Percentiles rank a stretch among this genome's conserved stretches.
Evolutionary conservation across 2,113 vertebrate genomes (phyloP).

Genomic region (Varanus salvator): DNA sequence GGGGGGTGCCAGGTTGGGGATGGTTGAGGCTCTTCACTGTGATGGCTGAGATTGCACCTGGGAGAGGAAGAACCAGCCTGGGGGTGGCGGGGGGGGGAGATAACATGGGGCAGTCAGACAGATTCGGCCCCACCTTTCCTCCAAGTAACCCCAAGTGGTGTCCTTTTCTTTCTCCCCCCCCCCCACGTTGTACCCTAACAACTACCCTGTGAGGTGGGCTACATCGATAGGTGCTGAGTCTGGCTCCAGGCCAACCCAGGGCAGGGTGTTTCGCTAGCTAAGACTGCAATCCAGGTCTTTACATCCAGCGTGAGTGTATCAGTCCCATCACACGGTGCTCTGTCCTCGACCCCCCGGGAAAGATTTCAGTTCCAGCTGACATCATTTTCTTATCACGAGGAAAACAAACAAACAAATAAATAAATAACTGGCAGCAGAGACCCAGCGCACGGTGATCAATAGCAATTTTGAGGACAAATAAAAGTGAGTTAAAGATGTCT

Average conservation of each 20-base stretch:
- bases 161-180: neutral
- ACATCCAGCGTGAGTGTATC: neutral
- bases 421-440: constrained; percentile 13
- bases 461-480: constrained; percentile 42
- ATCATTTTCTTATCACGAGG: neutral
- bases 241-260: neutral
- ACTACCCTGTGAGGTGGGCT: neutral
- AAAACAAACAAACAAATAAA: neutral
- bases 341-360: neutral
- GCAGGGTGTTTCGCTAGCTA: neutral
- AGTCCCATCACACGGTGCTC: neutral
- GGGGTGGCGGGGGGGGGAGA: neutral
- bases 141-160: neutral
- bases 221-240: neutral
- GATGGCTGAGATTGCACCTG: neutral
- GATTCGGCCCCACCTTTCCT: neutral
- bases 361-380: constrained; percentile 6
- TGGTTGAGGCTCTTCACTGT: neutral
- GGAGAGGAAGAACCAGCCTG: neutral
- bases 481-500: constrained; percentile 21
- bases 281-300: neutral
- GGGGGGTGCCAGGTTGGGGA: neutral
- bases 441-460: constrained; percentile 7
- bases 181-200: neutral
- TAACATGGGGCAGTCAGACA: neutral